A percentile compares a stretch with the other conserved stretches of the same genome.
Conservation (phyloP, 2,888 invertebrate species). For the Sphaerophoria rueppellii region DNA sequence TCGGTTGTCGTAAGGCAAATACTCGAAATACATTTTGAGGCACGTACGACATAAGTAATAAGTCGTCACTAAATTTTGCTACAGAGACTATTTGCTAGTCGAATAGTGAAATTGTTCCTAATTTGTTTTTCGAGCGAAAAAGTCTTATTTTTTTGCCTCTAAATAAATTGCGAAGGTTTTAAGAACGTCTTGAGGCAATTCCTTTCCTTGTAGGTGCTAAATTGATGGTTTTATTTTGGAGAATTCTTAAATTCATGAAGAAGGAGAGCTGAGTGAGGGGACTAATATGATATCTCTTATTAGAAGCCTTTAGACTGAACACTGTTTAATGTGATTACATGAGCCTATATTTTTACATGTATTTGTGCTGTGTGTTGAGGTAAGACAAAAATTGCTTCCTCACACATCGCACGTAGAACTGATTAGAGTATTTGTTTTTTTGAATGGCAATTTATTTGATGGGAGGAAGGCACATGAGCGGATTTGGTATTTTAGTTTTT, state of each 20-base stretch:
- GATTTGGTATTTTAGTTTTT: background rate
- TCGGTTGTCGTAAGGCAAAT: background rate
- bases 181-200: constrained; percentile 15
- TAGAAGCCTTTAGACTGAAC: constrained; percentile 8
- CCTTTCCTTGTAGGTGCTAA: constrained; percentile 23
- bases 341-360: background rate
- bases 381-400: background rate
- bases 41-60: constrained; percentile 62
- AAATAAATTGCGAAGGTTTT: constrained; percentile 49
- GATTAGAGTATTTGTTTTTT: constrained; percentile 67
- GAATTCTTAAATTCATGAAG: constrained; percentile 43
- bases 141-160: constrained; percentile 12
- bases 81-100: constrained; percentile 29
- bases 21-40: constrained; percentile 30
- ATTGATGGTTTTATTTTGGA: constrained; percentile 20
- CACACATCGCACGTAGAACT: constrained; percentile 57
- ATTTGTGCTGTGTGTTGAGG: background rate
- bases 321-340: constrained; percentile 20
- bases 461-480: constrained; percentile 10
- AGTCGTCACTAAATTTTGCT: constrained; percentile 52
- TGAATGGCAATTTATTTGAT: constrained; percentile 55
- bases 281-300: constrained; percentile 34
- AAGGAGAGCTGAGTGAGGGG: background rate
- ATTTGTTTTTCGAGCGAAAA: constrained; percentile 21
- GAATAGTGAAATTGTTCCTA: constrained; percentile 49